Conservation (phyloP, 2,797 vertebrate species). For the Eulemur rubriventer region DNA sequence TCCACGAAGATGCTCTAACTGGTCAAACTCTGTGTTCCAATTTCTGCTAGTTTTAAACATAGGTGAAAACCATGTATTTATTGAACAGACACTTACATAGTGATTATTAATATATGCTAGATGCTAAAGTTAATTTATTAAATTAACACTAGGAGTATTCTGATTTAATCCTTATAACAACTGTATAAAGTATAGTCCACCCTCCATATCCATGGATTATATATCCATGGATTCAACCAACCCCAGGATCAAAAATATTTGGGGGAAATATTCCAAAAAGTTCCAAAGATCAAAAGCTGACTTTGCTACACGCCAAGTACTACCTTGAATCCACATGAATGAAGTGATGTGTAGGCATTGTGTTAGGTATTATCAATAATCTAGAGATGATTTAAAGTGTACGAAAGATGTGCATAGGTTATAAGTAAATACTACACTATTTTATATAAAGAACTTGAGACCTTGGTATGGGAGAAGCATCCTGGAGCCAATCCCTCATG, state of each 20-base stretch:
- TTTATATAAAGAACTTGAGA: not conserved
- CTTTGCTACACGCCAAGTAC: not conserved
- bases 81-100: not conserved
- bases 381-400: not conserved
- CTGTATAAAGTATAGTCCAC: not conserved
- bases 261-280: not conserved
- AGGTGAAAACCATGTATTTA: not conserved
- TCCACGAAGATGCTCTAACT: not conserved
- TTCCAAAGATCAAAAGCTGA: not conserved
- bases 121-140: not conserved
- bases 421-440: not conserved
- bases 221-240: not conserved
- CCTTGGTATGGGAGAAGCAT: not conserved
- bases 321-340: not conserved
- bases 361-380: not conserved
- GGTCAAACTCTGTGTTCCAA: not conserved
- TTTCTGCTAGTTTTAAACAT: not conserved
- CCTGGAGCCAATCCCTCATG: not conserved
- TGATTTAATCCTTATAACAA: not conserved
- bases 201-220: not conserved
- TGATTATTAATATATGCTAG: not conserved
- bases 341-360: not conserved
- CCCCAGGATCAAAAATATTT: not conserved
- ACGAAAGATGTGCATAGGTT: no score
- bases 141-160: not conserved